These are phyloP conservation scores for Cephalopholis sonnerati DNA, from an alignment of 2,113 vertebrate genomes.

Conservation along the genomic window DNA sequence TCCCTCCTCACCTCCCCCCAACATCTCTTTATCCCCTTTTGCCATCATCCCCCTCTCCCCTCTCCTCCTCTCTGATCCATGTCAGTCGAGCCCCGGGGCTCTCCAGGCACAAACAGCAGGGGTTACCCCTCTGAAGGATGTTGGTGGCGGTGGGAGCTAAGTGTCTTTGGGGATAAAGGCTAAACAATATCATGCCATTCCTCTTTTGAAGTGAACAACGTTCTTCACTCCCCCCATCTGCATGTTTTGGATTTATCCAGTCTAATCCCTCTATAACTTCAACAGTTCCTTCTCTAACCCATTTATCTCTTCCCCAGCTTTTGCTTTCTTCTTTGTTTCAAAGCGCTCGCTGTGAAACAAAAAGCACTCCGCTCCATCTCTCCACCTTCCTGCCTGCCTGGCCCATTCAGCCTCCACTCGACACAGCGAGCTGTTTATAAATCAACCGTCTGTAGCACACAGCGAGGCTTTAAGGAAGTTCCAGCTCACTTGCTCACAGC, in stretches of 20 bases:
- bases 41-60: conserved; percentile 37
- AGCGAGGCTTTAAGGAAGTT: conserved; percentile 13
- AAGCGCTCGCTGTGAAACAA: conserved; percentile 22
- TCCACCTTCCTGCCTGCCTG: conserved; percentile 1
- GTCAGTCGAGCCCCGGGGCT: conserved; percentile 61
- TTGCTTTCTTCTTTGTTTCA: conserved; percentile 24
- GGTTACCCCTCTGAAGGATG: conserved; percentile 49
- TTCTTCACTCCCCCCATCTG: conserved; percentile 18
- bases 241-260: conserved; percentile 46
- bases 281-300: conserved; percentile 31
- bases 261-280: conserved; percentile 61
- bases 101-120: conserved; percentile 52
- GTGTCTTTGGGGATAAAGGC: conserved; percentile 41
- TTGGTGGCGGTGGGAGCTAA: conserved; percentile 13
- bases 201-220: conserved; percentile 22
- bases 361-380: conserved; percentile 6
- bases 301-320: conserved; percentile 34
- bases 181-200: conserved; percentile 42
- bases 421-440: conserved; percentile 11
- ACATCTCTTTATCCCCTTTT: conserved; percentile 41
- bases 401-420: conserved; percentile 14
- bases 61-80: conserved; percentile 51
- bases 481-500: conserved; percentile 29
- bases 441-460: conserved; percentile 10
- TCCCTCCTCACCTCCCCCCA: not conserved